These are phyloP conservation scores for Limnothrissa miodon DNA, from an alignment of 2,113 vertebrate species.

Conservation along the genomic window DNA sequence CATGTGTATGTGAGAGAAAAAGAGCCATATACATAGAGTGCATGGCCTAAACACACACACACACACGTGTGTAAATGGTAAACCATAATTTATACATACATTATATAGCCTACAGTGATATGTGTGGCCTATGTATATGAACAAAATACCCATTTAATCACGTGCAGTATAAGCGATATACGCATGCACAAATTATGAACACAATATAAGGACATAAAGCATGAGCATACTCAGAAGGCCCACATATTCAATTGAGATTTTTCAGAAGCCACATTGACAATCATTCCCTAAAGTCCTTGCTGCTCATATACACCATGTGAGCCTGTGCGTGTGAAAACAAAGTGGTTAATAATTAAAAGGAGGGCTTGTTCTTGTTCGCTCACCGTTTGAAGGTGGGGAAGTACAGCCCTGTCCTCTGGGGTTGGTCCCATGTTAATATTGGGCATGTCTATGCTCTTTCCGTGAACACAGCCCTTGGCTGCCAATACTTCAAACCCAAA, in stretches of 20 bases:
- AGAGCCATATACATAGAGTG: too few relatives aligned
- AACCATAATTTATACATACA: too few relatives aligned
- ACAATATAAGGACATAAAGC: too few relatives aligned
- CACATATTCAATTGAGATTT: not conserved
- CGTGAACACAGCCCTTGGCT: not conserved
- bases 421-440: not conserved
- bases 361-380: not conserved
- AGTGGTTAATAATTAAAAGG: not conserved
- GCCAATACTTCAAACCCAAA: not conserved
- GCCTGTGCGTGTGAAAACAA: not conserved
- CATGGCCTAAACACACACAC: conserved; percentile 17
- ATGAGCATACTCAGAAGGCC: too few relatives aligned
- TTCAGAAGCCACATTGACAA: not conserved
- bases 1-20: conserved; percentile 56
- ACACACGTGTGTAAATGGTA: too few relatives aligned
- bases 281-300: not conserved
- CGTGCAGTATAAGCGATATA: too few relatives aligned
- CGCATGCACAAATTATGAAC: too few relatives aligned
- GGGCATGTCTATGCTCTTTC: not conserved
- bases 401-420: not conserved
- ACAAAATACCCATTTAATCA: too few relatives aligned
- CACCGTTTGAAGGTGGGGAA: not conserved
- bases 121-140: too few relatives aligned
- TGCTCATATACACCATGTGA: not conserved
- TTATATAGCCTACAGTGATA: too few relatives aligned